Base-by-base conservation (phyloP, 1,140 invertebrate genomes). In the Ruditapes philippinarum region DNA sequence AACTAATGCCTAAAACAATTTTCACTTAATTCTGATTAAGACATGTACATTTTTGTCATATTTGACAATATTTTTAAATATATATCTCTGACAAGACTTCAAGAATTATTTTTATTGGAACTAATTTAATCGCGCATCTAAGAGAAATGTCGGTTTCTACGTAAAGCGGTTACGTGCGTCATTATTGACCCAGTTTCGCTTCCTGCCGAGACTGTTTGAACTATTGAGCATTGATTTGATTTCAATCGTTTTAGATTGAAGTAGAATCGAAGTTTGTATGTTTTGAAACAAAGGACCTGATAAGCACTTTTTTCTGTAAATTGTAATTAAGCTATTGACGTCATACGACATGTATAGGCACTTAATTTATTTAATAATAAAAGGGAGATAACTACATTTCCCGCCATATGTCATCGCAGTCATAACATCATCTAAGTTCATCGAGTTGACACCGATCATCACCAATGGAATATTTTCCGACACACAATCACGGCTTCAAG, bases 371-470 rank as follows among this genome's bases (percentile, higher is more conserved):
- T n/a, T 31, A 14, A 1, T 14, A 19, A 40, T 70, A n/a, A 33
- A 86, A 78, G 70, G 84, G 74, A 76, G 33, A 31, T 9, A 62
- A 78, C 83, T 74, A 33, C 40, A 33, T 86, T 86, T 86, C 84
- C 84, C 84, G 84, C 84, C 84, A 86, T 57, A 76, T 86, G 84
- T 86, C 84, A 86, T 19, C n/a, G n/a, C n/a, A n/a, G n/a, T n/a
- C n/a, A n/a, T n/a, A n/a, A n/a, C n/a, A n/a, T n/a, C n/a, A n/a
- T n/a, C n/a, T n/a, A n/a, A n/a, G n/a, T n/a, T n/a, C n/a, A n/a
- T n/a, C n/a, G n/a, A n/a, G n/a, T n/a, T n/a, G n/a, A n/a, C n/a
- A n/a, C n/a, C n/a, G n/a, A n/a, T n/a, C n/a, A n/a, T n/a, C n/a
- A n/a, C n/a, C n/a, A n/a, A n/a, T n/a, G n/a, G n/a, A n/a, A n/a